Evolutionary conservation across 2,113 vertebrate genomes (phyloP).

Genomic region (Neolamprologus sp.): DNA sequence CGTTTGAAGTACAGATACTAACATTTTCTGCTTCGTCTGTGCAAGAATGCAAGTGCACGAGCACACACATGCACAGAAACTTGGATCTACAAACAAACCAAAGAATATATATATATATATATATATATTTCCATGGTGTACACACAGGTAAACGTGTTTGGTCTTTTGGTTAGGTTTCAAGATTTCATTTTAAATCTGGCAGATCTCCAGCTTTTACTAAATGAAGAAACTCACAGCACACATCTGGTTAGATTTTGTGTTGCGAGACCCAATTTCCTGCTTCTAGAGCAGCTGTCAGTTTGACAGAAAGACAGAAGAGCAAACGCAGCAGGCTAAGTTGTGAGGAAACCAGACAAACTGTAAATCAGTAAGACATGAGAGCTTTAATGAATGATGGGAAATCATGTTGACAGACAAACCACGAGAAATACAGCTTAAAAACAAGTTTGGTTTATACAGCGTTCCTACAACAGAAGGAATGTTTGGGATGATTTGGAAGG

Average conservation of each 20-base stretch:
- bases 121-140: not conserved
- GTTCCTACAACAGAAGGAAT: not conserved
- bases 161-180: not conserved
- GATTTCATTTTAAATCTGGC: not conserved
- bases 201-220: not conserved
- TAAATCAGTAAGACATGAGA: not conserved
- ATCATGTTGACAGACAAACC: not conserved
- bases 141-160: not conserved
- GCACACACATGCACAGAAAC: not conserved
- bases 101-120: not conserved
- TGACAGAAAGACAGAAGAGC: not conserved
- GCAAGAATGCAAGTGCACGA: not conserved
- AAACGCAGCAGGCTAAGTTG: not conserved
- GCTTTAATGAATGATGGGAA: not conserved
- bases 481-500: not conserved
- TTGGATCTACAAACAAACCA: not conserved
- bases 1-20: not conserved
- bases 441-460: not conserved
- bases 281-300: not conserved
- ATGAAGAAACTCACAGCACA: not conserved
- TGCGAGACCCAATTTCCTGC: slow-evolving; percentile 19
- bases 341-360: not conserved
- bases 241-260: slow-evolving; percentile 34
- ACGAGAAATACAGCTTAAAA: not conserved
- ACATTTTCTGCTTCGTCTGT: not conserved